Base-by-base conservation (phyloP, 2,113 vertebrate species). In the Pyxicephalus adspersus region DNA sequence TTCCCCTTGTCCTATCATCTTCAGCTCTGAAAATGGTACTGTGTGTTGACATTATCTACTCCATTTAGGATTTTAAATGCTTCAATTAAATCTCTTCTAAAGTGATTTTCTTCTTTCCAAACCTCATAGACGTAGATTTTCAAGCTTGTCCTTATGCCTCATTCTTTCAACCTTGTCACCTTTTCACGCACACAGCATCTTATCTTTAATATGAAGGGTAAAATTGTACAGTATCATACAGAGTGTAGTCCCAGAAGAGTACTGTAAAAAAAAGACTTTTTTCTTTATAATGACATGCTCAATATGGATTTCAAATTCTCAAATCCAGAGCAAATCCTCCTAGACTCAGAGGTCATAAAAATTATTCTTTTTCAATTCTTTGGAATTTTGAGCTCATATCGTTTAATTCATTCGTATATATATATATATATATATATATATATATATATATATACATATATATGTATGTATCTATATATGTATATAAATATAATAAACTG, bases 1-100 rank as follows among this genome's bases (percentile, higher is more conserved):
- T 84, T 86, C 83, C 76, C 83, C 84, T 85, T 86, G 76, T 86
- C 83, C 83, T 87, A 28, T 81, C 84, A 89, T 86, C 86, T 85
- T 85, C 83, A 82, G 72, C 22, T 82, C 80, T 86, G 85, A 91
- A 87, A 87, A 88, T 77, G 86, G 76, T 54, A 88, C 75, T 76
- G 85, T 81, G 31, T 86, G 83, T 88, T 89, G 86, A 91, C 85
- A 88, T 84, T 90, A 87, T 86, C 84, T 85, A 26, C 84, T 83
- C 76, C 74, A 83, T 86, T 89, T 87, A 87, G 90, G 86, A 85
- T 77, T 85, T 87, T 85, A 87, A 91, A 89, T 85, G 83, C 84
- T 88, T 89, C 70, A 88, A 88, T 86, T 90, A 83, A 88, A 88
- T 86, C 85, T 86, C 68, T 84, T 84, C 64, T 87, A 87, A 84